Conservation (phyloP, 2,797 vertebrate species). For the Octomys mimax region DNA sequence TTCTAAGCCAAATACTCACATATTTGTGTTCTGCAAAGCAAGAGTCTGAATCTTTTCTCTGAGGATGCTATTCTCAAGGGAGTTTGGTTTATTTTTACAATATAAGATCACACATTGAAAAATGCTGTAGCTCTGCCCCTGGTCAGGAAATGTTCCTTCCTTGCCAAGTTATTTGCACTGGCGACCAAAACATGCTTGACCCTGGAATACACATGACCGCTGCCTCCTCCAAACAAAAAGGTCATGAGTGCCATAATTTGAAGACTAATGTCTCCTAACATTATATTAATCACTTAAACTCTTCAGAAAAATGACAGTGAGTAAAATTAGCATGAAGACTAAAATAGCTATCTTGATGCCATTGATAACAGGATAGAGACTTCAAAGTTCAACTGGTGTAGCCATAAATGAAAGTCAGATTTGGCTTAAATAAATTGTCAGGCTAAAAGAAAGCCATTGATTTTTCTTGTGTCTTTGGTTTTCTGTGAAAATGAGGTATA, state of each 20-base stretch:
- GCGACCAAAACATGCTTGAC: neutral
- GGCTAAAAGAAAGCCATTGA: slow-evolving; percentile 9
- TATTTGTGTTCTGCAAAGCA: slow-evolving; percentile 16
- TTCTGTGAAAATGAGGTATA: neutral
- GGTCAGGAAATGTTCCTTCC: slow-evolving; percentile 8
- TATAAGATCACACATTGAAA: slow-evolving; percentile 11
- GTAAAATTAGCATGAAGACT: slow-evolving; percentile 51
- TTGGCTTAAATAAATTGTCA: slow-evolving; percentile 22
- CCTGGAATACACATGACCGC: neutral
- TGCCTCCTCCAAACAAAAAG: neutral
- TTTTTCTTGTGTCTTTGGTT: slow-evolving; percentile 23
- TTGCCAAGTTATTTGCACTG: neutral
- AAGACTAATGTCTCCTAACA: slow-evolving; percentile 36
- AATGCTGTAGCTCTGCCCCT: neutral
- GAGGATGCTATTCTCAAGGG: slow-evolving; percentile 31
- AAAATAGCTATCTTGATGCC: neutral
- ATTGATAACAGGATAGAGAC: neutral
- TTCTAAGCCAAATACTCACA: slow-evolving; percentile 10
- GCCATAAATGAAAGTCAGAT: neutral
- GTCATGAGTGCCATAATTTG: neutral
- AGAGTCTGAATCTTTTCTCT: slow-evolving; percentile 11
- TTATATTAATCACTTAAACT: slow-evolving; percentile 21
- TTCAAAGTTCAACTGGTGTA: neutral
- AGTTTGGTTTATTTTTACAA: slow-evolving; percentile 54
- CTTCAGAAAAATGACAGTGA: slow-evolving; percentile 33